A percentile compares a stretch with the other conserved stretches of the same genome.
phyloP scores from a whole-genome alignment of 2,113 vertebrate species.

The Triplophysa dalaica region DNA sequence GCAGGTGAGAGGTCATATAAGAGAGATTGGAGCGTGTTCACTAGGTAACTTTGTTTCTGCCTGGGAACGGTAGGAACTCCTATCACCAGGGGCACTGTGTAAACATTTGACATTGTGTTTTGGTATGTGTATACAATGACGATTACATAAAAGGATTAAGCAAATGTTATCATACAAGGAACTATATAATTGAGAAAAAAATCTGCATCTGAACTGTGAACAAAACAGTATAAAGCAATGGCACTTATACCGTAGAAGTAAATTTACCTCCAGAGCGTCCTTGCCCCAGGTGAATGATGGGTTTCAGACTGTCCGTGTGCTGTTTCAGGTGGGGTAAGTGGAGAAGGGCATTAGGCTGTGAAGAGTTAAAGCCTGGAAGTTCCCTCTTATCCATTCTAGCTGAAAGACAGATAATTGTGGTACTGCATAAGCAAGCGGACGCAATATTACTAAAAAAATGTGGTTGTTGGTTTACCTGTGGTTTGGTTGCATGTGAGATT shows the following conservation, averaged over 20 bases:
- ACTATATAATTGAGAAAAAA: too few relatives aligned
- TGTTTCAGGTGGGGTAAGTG: constrained; percentile 49
- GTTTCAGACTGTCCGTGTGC: constrained; percentile 31
- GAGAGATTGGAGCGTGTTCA: constrained; percentile 78
- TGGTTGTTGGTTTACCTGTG: background rate
- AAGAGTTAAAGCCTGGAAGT: background rate
- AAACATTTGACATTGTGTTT: background rate
- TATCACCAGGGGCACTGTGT: constrained; percentile 82
- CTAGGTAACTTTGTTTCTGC: constrained; percentile 79
- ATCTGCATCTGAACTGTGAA: too few relatives aligned
- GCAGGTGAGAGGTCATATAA: constrained; percentile 71
- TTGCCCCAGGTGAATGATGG: constrained; percentile 42
- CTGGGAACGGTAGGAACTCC: constrained; percentile 85
- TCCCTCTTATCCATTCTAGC: background rate
- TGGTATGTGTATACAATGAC: too few relatives aligned
- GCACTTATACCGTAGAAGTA: background rate
- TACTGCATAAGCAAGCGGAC: background rate
- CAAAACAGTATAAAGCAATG: background rate
- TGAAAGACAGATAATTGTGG: background rate
- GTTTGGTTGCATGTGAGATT: constrained; percentile 7
- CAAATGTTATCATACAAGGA: too few relatives aligned
- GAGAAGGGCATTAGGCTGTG: constrained; percentile 29
- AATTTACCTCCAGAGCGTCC: constrained; percentile 41
- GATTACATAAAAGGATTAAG: too few relatives aligned
- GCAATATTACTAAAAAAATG: background rate